Evolutionary conservation across 2,113 vertebrate species (phyloP).

Genomic region (Cercocebus atys): DNA sequence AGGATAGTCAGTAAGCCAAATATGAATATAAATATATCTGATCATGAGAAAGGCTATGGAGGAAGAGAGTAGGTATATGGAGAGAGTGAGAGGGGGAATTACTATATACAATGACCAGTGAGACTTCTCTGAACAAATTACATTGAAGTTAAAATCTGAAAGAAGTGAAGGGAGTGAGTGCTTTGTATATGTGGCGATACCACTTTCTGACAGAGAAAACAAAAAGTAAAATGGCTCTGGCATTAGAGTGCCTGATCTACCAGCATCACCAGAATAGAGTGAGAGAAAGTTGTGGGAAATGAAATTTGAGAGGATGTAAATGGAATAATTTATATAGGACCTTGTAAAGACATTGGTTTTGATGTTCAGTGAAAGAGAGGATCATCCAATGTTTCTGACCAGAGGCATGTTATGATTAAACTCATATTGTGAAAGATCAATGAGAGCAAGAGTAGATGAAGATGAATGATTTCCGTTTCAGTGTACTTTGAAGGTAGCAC

Average conservation of each 20-base stretch:
- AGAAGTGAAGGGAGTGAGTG: neutral
- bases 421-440: neutral
- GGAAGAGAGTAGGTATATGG: neutral
- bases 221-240: neutral
- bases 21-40: neutral
- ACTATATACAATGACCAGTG: neutral
- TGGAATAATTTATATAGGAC: too few species aligned
- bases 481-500: neutral
- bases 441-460: neutral
- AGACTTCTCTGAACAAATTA: neutral
- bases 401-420: neutral
- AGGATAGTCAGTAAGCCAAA: neutral
- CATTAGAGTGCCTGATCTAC: neutral
- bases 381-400: neutral
- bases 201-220: neutral
- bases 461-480: neutral
- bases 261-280: neutral
- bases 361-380: neutral
- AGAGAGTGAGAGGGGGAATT: neutral
- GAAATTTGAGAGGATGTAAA: neutral
- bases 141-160: neutral
- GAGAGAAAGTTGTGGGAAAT: neutral
- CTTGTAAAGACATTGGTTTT: neutral
- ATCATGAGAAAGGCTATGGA: neutral
- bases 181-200: neutral